These are phyloP conservation scores for Rhagologus leucostigma DNA, from an alignment of 2,113 vertebrate genomes.

Conservation along the genomic window DNA sequence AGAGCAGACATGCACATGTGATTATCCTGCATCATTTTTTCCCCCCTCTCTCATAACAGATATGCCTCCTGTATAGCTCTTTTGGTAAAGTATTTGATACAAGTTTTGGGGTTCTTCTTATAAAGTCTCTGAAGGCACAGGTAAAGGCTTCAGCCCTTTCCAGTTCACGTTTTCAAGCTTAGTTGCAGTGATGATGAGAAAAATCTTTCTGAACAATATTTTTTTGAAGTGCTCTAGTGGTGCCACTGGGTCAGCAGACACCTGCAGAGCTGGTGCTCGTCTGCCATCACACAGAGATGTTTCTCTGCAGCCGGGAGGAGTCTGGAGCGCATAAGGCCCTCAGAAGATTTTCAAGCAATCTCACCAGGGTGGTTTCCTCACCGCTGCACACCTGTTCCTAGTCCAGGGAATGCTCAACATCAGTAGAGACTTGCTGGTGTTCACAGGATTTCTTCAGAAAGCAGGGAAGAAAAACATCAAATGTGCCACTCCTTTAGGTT, in stretches of 20 bases:
- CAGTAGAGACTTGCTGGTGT: background rate
- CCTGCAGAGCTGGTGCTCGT: fast-evolving
- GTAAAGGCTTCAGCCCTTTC: background rate
- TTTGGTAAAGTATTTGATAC: background rate
- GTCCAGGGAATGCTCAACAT: background rate
- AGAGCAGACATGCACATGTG: background rate
- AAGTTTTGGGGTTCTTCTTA: background rate
- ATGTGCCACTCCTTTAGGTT: background rate
- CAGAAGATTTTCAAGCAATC: background rate
- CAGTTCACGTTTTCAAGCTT: background rate
- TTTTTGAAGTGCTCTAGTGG: background rate
- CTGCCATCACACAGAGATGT: background rate
- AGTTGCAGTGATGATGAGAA: fast-evolving
- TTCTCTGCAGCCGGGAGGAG: background rate
- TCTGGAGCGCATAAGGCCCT: background rate
- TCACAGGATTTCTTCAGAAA: background rate
- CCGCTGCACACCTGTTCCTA: fast-evolving
- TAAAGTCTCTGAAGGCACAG: background rate
- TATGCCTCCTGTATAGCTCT: background rate
- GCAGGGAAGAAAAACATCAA: background rate
- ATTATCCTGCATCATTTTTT: background rate
- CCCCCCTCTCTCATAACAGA: fast-evolving
- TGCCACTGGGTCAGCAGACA: fast-evolving
- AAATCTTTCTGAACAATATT: background rate
- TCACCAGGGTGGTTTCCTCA: background rate